Conservation (phyloP, 2,888 invertebrate species). For the Liposcelis brunnea region DNA sequence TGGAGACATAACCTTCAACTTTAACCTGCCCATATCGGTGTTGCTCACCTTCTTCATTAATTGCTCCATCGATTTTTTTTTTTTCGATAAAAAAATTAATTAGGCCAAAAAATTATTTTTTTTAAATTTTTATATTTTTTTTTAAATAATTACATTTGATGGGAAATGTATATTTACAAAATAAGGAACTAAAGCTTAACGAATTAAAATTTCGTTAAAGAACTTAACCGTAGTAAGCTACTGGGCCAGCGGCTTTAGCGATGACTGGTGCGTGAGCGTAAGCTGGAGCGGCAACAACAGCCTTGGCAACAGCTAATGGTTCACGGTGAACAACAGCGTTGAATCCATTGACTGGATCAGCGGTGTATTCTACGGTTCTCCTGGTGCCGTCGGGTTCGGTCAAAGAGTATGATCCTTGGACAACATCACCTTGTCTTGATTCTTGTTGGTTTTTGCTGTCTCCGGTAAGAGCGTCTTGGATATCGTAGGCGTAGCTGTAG, state of each 20-base stretch:
- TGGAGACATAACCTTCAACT: slow-evolving; percentile 2
- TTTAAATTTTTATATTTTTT: slow-evolving; percentile 5
- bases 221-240: slow-evolving; percentile 12
- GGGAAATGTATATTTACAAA: slow-evolving; percentile 6
- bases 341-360: slow-evolving; percentile 21
- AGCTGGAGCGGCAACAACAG: slow-evolving; percentile 11
- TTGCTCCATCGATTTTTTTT: no score
- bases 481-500: slow-evolving; percentile 19
- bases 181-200: slow-evolving; percentile 8
- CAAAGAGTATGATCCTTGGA: slow-evolving; percentile 18
- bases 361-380: slow-evolving; percentile 18
- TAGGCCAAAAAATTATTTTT: neutral
- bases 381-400: slow-evolving; percentile 17
- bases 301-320: slow-evolving; percentile 15
- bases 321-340: slow-evolving; percentile 21
- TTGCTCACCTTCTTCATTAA: slow-evolving; percentile 11
- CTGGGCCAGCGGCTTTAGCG: slow-evolving; percentile 18
- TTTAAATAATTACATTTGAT: slow-evolving; percentile 5
- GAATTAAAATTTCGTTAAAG: neutral
- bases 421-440: slow-evolving; percentile 18
- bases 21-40: slow-evolving; percentile 10
- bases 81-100: slow-evolving; percentile 7
- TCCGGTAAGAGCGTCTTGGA: slow-evolving; percentile 19
- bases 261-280: slow-evolving; percentile 13
- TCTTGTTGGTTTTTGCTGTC: slow-evolving; percentile 19